Evolutionary conservation across 2,797 vertebrate genomes (phyloP).

Genomic region (Darevskia mixta): DNA sequence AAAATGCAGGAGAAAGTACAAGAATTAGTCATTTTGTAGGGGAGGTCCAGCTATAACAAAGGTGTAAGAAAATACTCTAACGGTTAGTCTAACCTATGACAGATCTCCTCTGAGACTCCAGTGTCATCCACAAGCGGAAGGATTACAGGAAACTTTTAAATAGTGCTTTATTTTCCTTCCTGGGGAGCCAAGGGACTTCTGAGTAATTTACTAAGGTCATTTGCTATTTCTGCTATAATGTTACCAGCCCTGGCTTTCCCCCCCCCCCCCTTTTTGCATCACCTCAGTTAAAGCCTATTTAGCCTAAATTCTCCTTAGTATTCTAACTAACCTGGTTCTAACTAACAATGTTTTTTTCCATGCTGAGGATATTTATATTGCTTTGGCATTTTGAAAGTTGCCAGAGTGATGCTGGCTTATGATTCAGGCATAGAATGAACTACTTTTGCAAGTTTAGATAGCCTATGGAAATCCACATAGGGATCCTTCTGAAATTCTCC

Average conservation of each 20-base stretch:
- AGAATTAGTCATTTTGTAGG: conserved; percentile 31
- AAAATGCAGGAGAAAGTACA: background rate
- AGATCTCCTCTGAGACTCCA: conserved; percentile 75
- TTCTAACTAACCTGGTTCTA: background rate
- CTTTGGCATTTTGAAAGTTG: background rate
- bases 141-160: conserved; percentile 81
- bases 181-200: conserved; percentile 61
- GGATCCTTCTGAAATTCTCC: background rate
- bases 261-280: background rate
- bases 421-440: background rate
- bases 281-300: conserved; percentile 52
- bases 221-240: conserved; percentile 74
- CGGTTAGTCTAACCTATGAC: conserved; percentile 57
- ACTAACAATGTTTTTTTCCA: background rate
- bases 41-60: conserved; percentile 50
- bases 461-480: background rate
- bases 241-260: conserved; percentile 55
- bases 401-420: background rate
- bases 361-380: background rate
- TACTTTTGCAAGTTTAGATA: background rate
- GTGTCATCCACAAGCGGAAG: conserved; percentile 75
- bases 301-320: background rate
- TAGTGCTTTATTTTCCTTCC: conserved; percentile 82
- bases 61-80: conserved; percentile 62
- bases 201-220: conserved; percentile 70